Evolutionary conservation across 2,113 vertebrate species (phyloP), one percentile per base, ranked within the genome.

Genomic region (Rhizomys pruinosus): DNA sequence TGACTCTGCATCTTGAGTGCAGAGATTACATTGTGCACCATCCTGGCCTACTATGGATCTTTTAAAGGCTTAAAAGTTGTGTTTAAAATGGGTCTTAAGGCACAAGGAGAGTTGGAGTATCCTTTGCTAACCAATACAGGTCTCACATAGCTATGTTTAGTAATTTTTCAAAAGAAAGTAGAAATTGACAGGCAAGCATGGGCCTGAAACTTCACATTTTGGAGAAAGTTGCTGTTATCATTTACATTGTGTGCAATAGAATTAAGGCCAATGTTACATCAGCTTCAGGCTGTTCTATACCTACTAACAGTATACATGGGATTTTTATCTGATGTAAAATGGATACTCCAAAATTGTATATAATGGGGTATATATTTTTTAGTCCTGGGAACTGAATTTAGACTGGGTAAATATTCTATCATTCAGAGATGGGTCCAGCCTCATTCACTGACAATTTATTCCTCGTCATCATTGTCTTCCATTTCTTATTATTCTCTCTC

Each of bases 1-100:
- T 52, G 47, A 7, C 11, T 52, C 47, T 52, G 47, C 47, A 6
- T 52, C 47, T 11, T 11, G 6, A 52, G 47, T 52, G 47, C 47
- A 7, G 47, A 52, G 6, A 52, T 52, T 52, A 52, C 6, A 52
- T 6, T 11, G 11, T 52, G 11, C 11, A 11, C 47, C 47, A 52
- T 11, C 47, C 47, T 52, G 47, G 47, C 10, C 5, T 55, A 61
- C 59, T 57, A 37, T 4, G 15, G 55, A 27, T 59, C 9, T 84
- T 59, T 55, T 17, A 66, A 84, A 80, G 19, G 3, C 6, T 3
- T 7, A 7, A 16, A 39, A 23, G 17, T 29, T 37, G n/a, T 34
- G 13, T 66, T 92, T 78, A 57, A 63, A n/a, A 77, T 87, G 76
- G 57, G 9, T 57, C 87, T 93, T 81, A 32, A 19, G 66, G 89